These are phyloP conservation scores for Hermaeophaga mercurialis DNA, from an alignment of 2,888 invertebrate species.

Conservation along the genomic window DNA sequence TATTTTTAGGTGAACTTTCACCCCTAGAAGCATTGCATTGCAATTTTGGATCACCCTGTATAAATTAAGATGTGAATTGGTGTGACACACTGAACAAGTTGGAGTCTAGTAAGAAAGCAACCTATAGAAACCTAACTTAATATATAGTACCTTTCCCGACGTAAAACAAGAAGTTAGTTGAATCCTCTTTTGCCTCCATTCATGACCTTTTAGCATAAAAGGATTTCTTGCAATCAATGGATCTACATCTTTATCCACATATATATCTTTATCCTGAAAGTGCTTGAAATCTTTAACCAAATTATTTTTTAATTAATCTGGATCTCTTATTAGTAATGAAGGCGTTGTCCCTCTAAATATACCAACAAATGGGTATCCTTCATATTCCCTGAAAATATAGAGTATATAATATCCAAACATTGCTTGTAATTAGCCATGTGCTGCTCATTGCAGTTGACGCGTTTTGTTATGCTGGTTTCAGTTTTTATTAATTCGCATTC, in stretches of 20 bases:
- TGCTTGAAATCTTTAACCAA: conserved; percentile 50
- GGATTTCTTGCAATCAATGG: conserved; percentile 59
- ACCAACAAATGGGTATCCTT: conserved; percentile 50
- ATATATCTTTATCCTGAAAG: conserved; percentile 54
- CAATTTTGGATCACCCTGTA: too few species aligned
- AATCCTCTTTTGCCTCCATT: conserved; percentile 59
- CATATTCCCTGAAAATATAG: conserved; percentile 46
- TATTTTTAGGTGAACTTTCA: too few species aligned
- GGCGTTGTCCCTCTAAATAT: conserved; percentile 49
- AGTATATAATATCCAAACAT: too few species aligned
- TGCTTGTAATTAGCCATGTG: too few species aligned
- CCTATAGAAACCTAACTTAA: not conserved
- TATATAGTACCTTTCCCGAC: conserved; percentile 58
- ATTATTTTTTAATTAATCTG: conserved; percentile 51
- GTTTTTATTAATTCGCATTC: too few species aligned
- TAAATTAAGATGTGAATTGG: too few species aligned
- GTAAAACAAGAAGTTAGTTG: conserved; percentile 61
- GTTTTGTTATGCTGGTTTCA: too few species aligned
- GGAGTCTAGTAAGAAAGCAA: too few species aligned
- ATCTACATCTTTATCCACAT: conserved; percentile 55
- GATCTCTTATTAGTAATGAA: conserved; percentile 48
- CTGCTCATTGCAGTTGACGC: too few species aligned
- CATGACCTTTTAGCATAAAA: conserved; percentile 57
- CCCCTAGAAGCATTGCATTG: too few species aligned
- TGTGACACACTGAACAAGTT: too few species aligned